Evolutionary conservation across 2,888 invertebrate genomes (phyloP), one percentile per base, ranked within the genome.

Genomic region (Octodonta nipae): DNA sequence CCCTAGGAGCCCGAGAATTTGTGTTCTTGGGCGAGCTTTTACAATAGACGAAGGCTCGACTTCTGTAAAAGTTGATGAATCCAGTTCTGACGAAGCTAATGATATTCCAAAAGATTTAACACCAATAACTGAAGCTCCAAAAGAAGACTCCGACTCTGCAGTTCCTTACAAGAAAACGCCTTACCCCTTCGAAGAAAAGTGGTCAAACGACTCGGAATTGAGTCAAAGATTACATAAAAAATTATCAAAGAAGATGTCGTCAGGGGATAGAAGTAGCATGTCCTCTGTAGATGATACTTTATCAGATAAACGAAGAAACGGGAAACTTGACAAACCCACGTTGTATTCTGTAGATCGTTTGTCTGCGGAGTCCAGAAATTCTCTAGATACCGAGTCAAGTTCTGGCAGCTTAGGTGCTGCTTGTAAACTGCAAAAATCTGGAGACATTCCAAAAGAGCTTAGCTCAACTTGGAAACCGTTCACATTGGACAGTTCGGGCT

Each of bases 381-480:
- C 79, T 1, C 68, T 78, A 44, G 79, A 79, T 62, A 78, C 79
- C 1, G 79, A 79, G 57, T 79, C 79, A 13, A 79, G 78, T 42
- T 79, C 79, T 3, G 79, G 80, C 1, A 78, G 78, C 31, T 60
- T 79, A 36, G 80, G 79, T n/a, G 73, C 74, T 34, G 78, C 76
- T 11, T 73, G 72, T 43, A 64, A 78, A 16, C 41, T 57, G 38
- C 52, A 54, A 32, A 62, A 59, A 43, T 69, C 75, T 3, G 77
- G 75, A 1, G 75, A 63, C 39, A 55, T 68, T 15, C 63, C 67
- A 28, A 67, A 74, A 52, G 83, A 83, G 53, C 64, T 80, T 32
- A 81, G 78, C 54, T 77, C 82, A 3, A 83, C 84, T 1, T 84
- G 84, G 82, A 73, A 78, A 48, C 79, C 83, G 3, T 86, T 85